phyloP scores from a whole-genome alignment of 2,888 invertebrate species.

The Rhogogaster chlorosoma region DNA sequence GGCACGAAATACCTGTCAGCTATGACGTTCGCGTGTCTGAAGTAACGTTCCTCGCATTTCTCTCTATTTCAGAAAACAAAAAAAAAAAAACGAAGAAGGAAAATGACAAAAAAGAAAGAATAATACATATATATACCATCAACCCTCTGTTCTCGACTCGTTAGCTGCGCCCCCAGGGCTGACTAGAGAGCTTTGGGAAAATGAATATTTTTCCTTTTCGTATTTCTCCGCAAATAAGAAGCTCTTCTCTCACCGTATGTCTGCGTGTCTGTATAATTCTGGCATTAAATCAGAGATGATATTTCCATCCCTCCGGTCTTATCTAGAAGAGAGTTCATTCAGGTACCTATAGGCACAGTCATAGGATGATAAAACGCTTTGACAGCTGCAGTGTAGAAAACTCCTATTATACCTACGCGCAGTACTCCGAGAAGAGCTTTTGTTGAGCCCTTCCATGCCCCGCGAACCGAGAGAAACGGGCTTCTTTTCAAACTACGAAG shows the following conservation, averaged over 20 bases:
- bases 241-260: not conserved
- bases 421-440: not conserved
- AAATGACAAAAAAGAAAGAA: not conserved
- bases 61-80: constrained; percentile 8
- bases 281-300: not conserved
- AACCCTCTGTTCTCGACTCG: constrained; percentile 27
- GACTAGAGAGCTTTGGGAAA: constrained; percentile 26
- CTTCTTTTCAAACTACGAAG: constrained; percentile 11
- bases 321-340: not conserved
- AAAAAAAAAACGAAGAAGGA: not conserved
- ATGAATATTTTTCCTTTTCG: not conserved
- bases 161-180: constrained; percentile 12
- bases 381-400: not conserved
- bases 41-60: constrained; percentile 9
- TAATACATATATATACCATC: not conserved
- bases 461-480: constrained; percentile 9
- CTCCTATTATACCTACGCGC: not conserved
- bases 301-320: not conserved
- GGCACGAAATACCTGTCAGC: constrained; percentile 20
- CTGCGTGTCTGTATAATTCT: not conserved
- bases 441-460: not conserved
- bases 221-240: not conserved
- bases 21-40: constrained; percentile 44
- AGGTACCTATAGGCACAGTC: not conserved
- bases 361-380: not conserved